phyloP scores from a whole-genome alignment of 2,113 vertebrate genomes.

The Pluvianellus socialis region DNA sequence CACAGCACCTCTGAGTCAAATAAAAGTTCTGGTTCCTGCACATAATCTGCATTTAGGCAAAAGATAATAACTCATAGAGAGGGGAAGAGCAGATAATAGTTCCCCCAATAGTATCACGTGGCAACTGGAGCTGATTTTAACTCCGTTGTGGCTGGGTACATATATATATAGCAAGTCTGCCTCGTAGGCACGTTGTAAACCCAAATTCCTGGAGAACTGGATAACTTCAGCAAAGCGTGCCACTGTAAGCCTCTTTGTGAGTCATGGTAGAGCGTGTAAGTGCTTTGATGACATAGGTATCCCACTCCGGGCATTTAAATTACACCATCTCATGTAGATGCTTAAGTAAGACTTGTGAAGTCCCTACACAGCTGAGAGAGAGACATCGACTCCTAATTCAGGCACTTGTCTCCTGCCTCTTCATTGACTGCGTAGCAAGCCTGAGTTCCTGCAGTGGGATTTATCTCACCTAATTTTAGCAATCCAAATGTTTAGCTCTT shows the following conservation, averaged over 20 bases:
- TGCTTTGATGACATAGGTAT: neutral
- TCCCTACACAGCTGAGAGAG: neutral
- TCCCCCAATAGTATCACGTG: neutral
- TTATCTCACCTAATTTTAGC: constrained; percentile 25
- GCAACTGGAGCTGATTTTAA: neutral
- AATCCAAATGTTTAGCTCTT: constrained; percentile 9
- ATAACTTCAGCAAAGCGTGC: neutral
- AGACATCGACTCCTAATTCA: neutral
- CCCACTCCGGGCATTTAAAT: neutral
- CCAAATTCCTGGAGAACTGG: neutral
- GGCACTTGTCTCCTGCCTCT: neutral
- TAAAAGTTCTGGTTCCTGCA: constrained; percentile 50
- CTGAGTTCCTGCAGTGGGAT: neutral
- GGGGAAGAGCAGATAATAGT: neutral
- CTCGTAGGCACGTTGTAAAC: neutral
- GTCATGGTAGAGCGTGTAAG: neutral
- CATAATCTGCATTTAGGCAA: constrained; percentile 36
- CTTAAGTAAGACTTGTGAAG: neutral
- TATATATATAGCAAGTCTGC: neutral
- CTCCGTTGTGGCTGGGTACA: neutral
- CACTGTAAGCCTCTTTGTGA: neutral
- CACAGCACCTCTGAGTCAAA: constrained; percentile 34
- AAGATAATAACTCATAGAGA: neutral
- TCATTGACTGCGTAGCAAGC: neutral
- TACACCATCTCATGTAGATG: neutral